Evolutionary conservation across 2,797 vertebrate genomes (phyloP).

Genomic region (Oryzias dopingdopingensis): DNA sequence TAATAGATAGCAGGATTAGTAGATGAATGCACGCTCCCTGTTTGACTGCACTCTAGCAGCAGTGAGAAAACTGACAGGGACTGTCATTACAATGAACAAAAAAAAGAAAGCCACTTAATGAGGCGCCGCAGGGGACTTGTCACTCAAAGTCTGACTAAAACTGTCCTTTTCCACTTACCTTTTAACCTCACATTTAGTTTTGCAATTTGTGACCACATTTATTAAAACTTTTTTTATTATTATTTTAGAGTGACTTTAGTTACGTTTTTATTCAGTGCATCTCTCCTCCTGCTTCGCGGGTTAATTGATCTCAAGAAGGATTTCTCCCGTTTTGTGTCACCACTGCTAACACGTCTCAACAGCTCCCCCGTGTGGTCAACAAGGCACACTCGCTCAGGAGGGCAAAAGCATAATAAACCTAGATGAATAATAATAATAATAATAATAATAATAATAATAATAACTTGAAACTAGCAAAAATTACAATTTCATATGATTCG

Average conservation of each 20-base stretch:
- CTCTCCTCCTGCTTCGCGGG: conserved; percentile 4
- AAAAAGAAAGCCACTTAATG: conserved; percentile 10
- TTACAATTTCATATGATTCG: too few species aligned
- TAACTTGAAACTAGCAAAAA: too few species aligned
- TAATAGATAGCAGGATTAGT: conserved; percentile 59
- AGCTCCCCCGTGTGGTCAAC: conserved; percentile 56
- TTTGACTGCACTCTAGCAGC: conserved; percentile 44
- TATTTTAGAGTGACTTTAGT: neutral
- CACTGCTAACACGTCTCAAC: conserved; percentile 16
- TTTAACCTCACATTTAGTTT: too few species aligned
- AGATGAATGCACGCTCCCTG: conserved; percentile 50
- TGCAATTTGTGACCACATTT: neutral
- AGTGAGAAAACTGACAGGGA: conserved; percentile 24
- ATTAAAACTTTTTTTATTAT: neutral
- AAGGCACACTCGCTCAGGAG: conserved; percentile 5
- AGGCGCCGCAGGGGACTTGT: conserved; percentile 3
- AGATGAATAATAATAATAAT: too few species aligned
- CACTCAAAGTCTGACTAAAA: neutral
- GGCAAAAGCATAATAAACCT: too few species aligned
- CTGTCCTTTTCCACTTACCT: neutral
- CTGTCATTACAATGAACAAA: conserved; percentile 39
- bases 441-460: too few species aligned
- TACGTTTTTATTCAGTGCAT: neutral
- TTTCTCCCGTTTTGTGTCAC: conserved; percentile 1
- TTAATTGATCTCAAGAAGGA: conserved; percentile 3